These are phyloP conservation scores for Tragelaphus imberbis DNA, from an alignment of 2,113 vertebrate species.

Conservation along the genomic window DNA sequence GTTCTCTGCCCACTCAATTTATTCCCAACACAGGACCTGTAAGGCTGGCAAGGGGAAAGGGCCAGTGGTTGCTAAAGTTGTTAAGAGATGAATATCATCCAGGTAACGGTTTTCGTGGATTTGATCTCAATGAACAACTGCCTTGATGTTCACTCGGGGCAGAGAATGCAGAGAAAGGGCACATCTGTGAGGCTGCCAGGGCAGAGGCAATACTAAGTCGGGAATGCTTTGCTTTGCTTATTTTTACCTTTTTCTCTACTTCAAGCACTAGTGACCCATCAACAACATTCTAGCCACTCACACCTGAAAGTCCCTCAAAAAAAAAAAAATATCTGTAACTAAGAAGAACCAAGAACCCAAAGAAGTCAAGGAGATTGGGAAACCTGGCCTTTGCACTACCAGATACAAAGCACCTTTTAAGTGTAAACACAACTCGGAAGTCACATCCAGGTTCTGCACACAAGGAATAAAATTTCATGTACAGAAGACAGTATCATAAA, in stretches of 20 bases:
- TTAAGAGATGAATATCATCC: background rate
- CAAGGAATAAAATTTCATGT: background rate
- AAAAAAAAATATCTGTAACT: background rate
- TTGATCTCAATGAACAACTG: background rate
- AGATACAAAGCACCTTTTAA: background rate
- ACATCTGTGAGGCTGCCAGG: rapidly evolving
- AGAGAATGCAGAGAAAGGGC: background rate
- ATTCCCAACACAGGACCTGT: background rate
- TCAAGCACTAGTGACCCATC: background rate
- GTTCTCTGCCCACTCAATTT: background rate
- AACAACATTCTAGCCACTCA: background rate
- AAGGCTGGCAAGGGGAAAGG: background rate
- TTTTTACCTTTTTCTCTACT: background rate
- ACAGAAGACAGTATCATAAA: background rate
- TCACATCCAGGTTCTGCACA: background rate
- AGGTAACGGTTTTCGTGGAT: background rate
- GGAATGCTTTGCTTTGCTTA: background rate
- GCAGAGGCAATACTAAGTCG: rapidly evolving
- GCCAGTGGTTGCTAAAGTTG: background rate
- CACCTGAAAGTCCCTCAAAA: background rate
- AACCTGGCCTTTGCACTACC: background rate
- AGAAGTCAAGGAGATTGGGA: background rate
- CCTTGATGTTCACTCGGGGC: background rate
- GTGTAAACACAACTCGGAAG: background rate
- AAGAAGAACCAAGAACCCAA: background rate